Percentiles rank a stretch among this genome's conserved stretches.
phyloP scores from a whole-genome alignment of 2,888 invertebrate species.

The Helicoverpa assulta region DNA sequence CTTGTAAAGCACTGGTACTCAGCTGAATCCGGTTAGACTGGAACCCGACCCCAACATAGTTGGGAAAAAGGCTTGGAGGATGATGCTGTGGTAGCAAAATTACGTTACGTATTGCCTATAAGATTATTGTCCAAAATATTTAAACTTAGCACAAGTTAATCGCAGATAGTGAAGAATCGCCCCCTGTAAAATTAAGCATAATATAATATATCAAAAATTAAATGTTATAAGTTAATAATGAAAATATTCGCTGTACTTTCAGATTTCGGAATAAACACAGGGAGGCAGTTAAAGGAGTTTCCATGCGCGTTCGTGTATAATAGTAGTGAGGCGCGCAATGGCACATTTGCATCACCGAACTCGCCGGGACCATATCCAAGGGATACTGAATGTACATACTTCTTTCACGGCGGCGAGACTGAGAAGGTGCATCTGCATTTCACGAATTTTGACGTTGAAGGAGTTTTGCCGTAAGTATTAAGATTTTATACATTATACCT shows the following conservation, averaged over 20 bases:
- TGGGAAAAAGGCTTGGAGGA: too few species aligned
- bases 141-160: too few species aligned
- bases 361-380: constrained; percentile 97
- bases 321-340: constrained; percentile 94
- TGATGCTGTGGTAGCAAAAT: too few species aligned
- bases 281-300: constrained; percentile 93
- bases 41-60: too few species aligned
- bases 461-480: constrained; percentile 96
- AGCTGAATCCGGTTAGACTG: too few species aligned
- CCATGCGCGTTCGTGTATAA: constrained; percentile 97
- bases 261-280: constrained; percentile 97
- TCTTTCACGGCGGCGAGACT: constrained; percentile 94
- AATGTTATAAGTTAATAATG: not conserved
- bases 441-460: constrained; percentile 98
- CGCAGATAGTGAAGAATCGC: too few species aligned
- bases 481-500: not conserved
- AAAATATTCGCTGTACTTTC: constrained; percentile 61
- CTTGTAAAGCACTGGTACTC: too few species aligned
- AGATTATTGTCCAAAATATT: too few species aligned
- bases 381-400: constrained; percentile 97
- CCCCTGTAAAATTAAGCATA: too few species aligned
- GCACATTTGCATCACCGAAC: constrained; percentile 96
- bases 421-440: constrained; percentile 96
- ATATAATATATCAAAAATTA: too few species aligned
- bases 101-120: too few species aligned